Base-by-base conservation (phyloP, 2,113 vertebrate genomes). In the Lanius ludovicianus region DNA sequence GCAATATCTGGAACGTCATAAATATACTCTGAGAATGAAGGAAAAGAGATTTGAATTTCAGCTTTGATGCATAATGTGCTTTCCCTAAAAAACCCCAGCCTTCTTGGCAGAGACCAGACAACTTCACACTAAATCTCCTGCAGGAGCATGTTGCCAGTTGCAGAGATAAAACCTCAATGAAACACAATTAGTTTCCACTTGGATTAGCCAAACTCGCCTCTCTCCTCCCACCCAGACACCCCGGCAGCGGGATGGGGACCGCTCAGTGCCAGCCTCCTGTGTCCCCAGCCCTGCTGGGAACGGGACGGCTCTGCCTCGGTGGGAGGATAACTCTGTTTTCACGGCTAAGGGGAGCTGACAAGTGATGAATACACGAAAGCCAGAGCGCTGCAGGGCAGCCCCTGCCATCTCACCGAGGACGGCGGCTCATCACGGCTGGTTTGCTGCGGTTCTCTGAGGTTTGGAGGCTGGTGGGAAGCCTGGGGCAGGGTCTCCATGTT, bases 101-200 rank as follows among this genome's bases (percentile, higher is more conserved):
- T 95, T 93, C 91, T 95, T 96, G 95, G 97, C 94, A 94, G 69
- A 60, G 91, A 92, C 89, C 71, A 71, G 94, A 18, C 60, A 46
- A 92, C 84, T 96, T 94, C 88, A 82, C 91, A 88, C 91, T 88
- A 88, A 96, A 95, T 91, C 91, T 96, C 81, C 83, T 90, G 92
- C 83, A 97, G 93, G 67, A 96, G 87, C 15, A 3, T 16, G 24
- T 74, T 96, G 92, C 93, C 86, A 92, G 91, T 87, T 79, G 71
- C 90, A 41, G 50, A 94, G 94, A 92, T 89, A 97, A 96, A 95
- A 89, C 74, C 94, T 93, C 93, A 93, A 90, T 93, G 95, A 96
- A 96, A 96, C 78, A 74, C 86, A 71, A 90, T 93, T 87, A 91
- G 53, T 65, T 95, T 71, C 76, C 87, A 77, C 79, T 80, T 15